phyloP scores from a whole-genome alignment of 2,113 vertebrate genomes.

The Grus americana region DNA sequence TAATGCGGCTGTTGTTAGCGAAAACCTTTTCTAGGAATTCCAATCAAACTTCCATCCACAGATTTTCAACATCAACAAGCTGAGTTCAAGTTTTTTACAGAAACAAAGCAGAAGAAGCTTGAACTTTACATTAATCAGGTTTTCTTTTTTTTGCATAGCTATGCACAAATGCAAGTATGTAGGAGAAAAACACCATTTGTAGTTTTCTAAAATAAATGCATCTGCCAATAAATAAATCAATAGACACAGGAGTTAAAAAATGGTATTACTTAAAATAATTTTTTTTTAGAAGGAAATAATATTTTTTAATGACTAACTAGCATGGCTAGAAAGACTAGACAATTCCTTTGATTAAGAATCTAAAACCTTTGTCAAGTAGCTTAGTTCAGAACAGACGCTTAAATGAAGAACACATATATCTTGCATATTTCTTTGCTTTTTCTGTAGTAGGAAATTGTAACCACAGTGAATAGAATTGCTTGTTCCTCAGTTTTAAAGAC shows the following conservation, averaged over 20 bases:
- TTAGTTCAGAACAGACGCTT: not conserved
- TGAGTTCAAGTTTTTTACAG: not conserved
- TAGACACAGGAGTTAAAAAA: not conserved
- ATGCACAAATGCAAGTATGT: not conserved
- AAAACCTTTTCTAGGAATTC: not conserved
- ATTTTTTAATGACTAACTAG: not conserved
- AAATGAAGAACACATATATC: not conserved
- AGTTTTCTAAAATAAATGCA: not conserved
- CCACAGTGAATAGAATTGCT: not conserved
- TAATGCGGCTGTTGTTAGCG: rapidly evolving
- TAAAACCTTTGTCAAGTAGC: not conserved
- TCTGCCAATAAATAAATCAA: not conserved
- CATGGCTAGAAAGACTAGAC: not conserved
- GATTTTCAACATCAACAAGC: not conserved
- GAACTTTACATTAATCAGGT: not conserved
- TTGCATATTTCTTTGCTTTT: not conserved
- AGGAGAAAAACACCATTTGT: not conserved
- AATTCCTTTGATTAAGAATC: not conserved
- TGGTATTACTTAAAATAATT: not conserved
- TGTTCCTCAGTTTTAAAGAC: not conserved
- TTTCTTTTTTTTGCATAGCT: not conserved
- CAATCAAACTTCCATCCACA: not conserved
- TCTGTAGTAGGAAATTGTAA: not conserved
- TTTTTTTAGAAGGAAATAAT: not conserved
- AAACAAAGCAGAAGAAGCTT: not conserved